Conservation (phyloP, 35 echinoderm and acorn worm species). For the Eucidaris tribuloides region DNA sequence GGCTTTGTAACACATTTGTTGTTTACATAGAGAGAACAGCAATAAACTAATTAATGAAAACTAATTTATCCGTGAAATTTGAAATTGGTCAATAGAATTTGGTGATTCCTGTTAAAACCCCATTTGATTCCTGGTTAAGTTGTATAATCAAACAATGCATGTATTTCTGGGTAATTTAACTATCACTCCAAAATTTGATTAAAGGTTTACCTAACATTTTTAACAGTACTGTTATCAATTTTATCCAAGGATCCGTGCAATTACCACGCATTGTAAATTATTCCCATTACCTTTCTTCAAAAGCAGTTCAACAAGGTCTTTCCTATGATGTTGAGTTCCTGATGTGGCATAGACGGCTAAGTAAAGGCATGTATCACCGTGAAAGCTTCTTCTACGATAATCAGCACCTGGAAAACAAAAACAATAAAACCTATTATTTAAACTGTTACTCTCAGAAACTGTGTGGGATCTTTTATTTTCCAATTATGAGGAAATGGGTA, state of each 20-base stretch:
- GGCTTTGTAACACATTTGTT: too few species aligned
- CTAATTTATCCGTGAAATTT: too few species aligned
- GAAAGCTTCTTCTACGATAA: background rate
- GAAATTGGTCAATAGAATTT: too few species aligned
- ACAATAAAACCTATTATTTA: background rate
- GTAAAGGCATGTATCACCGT: conserved; percentile 49
- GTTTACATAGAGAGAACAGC: too few species aligned
- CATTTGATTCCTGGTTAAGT: background rate
- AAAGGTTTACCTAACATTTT: background rate
- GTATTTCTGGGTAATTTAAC: background rate
- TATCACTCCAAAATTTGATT: background rate
- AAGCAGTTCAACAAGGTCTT: conserved; percentile 22
- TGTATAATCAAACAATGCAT: background rate
- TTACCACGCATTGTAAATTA: background rate
- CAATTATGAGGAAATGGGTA: background rate
- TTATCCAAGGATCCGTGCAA: background rate
- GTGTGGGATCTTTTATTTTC: background rate
- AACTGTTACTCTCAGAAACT: background rate
- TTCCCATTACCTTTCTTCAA: conserved; percentile 18
- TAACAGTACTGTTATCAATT: background rate
- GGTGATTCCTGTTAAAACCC: too few species aligned
- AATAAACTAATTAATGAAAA: too few species aligned
- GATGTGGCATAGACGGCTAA: conserved; percentile 36
- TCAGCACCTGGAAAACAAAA: conserved; percentile 31
- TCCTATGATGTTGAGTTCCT: background rate